Conservation (phyloP, 2,797 vertebrate genomes). For the Heteromormyrus szaboi region DNA sequence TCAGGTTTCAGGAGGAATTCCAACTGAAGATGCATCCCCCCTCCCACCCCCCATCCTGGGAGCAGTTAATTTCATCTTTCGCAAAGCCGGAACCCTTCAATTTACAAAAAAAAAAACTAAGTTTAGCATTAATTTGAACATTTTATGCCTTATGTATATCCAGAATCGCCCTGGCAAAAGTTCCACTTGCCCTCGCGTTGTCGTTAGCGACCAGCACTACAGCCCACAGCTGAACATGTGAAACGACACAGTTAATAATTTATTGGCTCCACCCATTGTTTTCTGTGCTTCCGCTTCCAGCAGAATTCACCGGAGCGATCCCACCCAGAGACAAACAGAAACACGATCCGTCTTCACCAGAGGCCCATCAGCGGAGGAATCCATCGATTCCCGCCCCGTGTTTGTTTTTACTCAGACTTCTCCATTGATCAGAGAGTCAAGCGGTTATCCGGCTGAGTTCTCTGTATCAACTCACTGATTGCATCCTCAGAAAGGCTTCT, state of each 20-base stretch:
- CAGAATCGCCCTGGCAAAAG: not conserved
- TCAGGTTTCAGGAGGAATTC: not conserved
- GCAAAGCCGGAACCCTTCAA: not conserved
- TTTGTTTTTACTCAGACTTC: not conserved
- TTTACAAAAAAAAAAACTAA: not conserved
- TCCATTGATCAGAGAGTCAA: not conserved
- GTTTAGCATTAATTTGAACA: not conserved
- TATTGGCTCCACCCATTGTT: constrained; percentile 1
- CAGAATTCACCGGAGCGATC: not conserved
- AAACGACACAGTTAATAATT: constrained; percentile 2
- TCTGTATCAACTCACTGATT: not conserved
- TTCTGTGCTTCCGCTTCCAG: constrained; percentile 5
- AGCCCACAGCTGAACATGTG: not conserved
- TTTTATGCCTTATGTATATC: not conserved
- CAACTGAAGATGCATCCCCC: not conserved
- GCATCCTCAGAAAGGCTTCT: not conserved
- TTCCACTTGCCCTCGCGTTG: not conserved
- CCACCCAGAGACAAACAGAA: constrained; percentile 4
- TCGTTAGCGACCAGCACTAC: not conserved
- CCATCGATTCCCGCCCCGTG: not conserved
- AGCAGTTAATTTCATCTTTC: not conserved
- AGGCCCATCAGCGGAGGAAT: not conserved
- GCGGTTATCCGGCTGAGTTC: not conserved
- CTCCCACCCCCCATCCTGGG: not conserved
- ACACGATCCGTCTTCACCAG: not conserved